Percentiles rank a stretch among this genome's conserved stretches.
Evolutionary conservation across 1,140 invertebrate genomes (phyloP).

Genomic region (Phenacoccus solenopsis): DNA sequence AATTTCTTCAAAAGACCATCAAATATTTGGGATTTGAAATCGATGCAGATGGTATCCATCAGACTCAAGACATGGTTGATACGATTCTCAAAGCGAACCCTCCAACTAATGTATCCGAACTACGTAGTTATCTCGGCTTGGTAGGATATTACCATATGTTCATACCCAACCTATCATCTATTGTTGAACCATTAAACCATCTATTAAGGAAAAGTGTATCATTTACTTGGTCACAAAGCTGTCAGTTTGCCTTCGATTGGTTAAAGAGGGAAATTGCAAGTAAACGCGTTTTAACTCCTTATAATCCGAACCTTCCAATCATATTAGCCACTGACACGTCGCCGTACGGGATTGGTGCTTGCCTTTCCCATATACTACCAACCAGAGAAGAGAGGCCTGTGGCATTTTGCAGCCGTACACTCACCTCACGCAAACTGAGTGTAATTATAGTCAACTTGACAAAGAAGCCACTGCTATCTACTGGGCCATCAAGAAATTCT

Average conservation of each 20-base stretch:
- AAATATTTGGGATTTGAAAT: slow-evolving; percentile 34
- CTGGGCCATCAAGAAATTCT: slow-evolving; percentile 37
- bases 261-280: slow-evolving; percentile 28
- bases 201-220: slow-evolving; percentile 27
- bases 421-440: slow-evolving; percentile 26
- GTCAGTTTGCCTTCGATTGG: slow-evolving; percentile 28
- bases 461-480: slow-evolving; percentile 38
- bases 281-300: slow-evolving; percentile 28
- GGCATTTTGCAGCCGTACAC: slow-evolving; percentile 34
- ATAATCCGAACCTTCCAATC: slow-evolving; percentile 32
- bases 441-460: slow-evolving; percentile 37
- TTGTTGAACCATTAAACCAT: slow-evolving; percentile 30
- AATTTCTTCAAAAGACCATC: slow-evolving; percentile 30
- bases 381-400: slow-evolving; percentile 34
- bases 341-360: slow-evolving; percentile 35
- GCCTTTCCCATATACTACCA: slow-evolving; percentile 34
- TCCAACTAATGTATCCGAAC: slow-evolving; percentile 31
- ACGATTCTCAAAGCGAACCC: slow-evolving; percentile 30
- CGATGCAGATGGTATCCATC: slow-evolving; percentile 29
- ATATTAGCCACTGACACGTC: slow-evolving; percentile 38
- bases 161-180: slow-evolving; percentile 31
- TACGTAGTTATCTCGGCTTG: slow-evolving; percentile 36
- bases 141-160: slow-evolving; percentile 37
- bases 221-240: slow-evolving; percentile 23
- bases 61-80: slow-evolving; percentile 33